These are phyloP conservation scores for Phylloscopus trochilus DNA, from an alignment of 2,113 vertebrate genomes.

Conservation along the genomic window DNA sequence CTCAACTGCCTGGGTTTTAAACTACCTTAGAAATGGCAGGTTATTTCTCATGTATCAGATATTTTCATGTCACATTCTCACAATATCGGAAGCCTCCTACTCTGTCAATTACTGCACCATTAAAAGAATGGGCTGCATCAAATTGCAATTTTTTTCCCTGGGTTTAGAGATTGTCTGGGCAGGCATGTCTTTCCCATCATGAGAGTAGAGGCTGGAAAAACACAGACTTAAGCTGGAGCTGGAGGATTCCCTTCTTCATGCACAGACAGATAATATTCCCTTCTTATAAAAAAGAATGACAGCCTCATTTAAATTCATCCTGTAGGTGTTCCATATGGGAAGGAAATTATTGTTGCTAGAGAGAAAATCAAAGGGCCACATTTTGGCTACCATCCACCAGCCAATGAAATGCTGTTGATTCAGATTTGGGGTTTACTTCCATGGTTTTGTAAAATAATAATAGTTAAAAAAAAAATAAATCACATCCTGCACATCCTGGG, in stretches of 20 bases:
- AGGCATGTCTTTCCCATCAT: not conserved
- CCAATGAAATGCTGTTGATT: not conserved
- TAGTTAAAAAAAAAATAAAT: not conserved
- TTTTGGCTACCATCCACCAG: not conserved
- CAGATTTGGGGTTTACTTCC: not conserved
- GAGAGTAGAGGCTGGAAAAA: not conserved
- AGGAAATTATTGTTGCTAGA: not conserved
- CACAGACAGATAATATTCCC: not conserved
- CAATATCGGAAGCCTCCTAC: not conserved
- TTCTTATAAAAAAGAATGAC: not conserved
- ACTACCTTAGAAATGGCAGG: slow-evolving; percentile 24
- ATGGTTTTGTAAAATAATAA: not conserved
- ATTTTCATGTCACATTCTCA: not conserved
- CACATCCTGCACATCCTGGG: not conserved
- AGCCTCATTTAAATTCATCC: not conserved
- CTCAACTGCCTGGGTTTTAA: not conserved
- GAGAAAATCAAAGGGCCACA: not conserved
- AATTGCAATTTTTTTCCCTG: not conserved
- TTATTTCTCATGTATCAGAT: slow-evolving; percentile 31
- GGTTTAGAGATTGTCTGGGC: not conserved
- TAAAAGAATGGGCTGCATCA: not conserved
- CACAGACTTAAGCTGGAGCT: not conserved
- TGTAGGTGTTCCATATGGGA: not conserved
- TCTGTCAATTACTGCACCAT: not conserved
- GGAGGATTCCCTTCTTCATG: not conserved